phyloP scores from a whole-genome alignment of 2,888 invertebrate species.

The Cantharis lateralis region DNA sequence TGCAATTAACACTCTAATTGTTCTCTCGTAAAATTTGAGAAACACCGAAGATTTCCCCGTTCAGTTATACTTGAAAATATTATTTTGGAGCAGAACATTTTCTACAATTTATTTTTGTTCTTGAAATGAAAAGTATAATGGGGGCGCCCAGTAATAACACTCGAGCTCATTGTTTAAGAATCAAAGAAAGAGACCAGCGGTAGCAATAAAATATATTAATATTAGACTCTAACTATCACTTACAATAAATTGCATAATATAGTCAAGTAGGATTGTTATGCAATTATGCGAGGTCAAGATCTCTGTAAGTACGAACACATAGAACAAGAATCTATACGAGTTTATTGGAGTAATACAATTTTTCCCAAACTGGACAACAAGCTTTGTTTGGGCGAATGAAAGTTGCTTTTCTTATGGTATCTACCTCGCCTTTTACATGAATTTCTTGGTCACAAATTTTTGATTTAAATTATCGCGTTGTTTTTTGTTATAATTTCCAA shows the following conservation, averaged over 20 bases:
- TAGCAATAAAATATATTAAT: neutral
- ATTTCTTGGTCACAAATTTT: neutral
- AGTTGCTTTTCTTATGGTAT: neutral
- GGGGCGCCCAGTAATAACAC: neutral
- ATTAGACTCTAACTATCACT: neutral
- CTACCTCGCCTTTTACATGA: neutral
- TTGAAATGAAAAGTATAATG: neutral
- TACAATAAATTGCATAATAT: neutral
- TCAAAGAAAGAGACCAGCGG: neutral
- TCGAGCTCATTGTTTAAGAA: neutral
- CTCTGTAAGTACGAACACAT: neutral
- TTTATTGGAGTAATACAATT: neutral
- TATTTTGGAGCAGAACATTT: neutral
- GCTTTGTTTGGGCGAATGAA: neutral
- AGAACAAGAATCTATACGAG: neutral
- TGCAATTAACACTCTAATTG: neutral
- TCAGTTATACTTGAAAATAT: neutral
- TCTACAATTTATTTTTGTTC: neutral
- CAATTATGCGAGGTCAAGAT: neutral
- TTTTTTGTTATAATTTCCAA: neutral
- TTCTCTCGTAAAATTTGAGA: neutral
- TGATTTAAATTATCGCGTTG: neutral
- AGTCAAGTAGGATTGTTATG: neutral
- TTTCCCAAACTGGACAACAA: neutral
- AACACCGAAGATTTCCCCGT: neutral